Evolutionary conservation across 2,113 vertebrate genomes (phyloP), one percentile per base, ranked within the genome.

Genomic region (Pluvialis apricaria): DNA sequence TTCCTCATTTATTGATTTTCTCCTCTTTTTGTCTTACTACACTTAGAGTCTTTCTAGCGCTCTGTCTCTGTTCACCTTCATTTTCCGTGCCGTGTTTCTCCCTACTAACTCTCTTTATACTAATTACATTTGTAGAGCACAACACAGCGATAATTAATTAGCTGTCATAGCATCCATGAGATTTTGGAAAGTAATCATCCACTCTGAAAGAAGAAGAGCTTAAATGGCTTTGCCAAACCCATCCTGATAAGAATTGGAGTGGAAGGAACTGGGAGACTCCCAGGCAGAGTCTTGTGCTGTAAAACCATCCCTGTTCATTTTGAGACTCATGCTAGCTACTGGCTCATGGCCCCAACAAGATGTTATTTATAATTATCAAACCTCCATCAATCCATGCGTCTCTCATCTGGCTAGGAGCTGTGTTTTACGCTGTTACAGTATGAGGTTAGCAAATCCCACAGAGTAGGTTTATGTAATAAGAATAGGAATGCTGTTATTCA

Each of bases 121-220:
- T 87, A 92, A 94, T 95, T 86, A 61, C 26, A 61, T 72, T 77
- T 91, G 31, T 85, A 76, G 85, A 82, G n/a, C 38, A 55, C 52
- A 72, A 71, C 75, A 62, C 20, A 55, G 20, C 3, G 8, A 54
- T 89, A 95, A 96, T 92, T 92, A 94, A 89, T 90, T 85, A 92
- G 24, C 70, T 95, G 89, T 89, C 95, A 77, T 44, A 73, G 34
- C 29, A 80, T 77, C 52, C 57, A n/a, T 85, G 70, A 1, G 9
- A 92, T 76, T 91, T 92, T 80, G 73, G 36, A 85, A 92, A 87
- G 40, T 82, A 82, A 54, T 76, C 29, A 58, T 54, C 29, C 29
- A 21, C 25, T 87, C 34, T 45, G 57, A 96, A 89, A 65, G 44
- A 85, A 60, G 77, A 78, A 71, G 47, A 93, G 64, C 58, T 94